Evolutionary conservation across 2,797 vertebrate species (phyloP).

Genomic region (Decapterus maruadsi): DNA sequence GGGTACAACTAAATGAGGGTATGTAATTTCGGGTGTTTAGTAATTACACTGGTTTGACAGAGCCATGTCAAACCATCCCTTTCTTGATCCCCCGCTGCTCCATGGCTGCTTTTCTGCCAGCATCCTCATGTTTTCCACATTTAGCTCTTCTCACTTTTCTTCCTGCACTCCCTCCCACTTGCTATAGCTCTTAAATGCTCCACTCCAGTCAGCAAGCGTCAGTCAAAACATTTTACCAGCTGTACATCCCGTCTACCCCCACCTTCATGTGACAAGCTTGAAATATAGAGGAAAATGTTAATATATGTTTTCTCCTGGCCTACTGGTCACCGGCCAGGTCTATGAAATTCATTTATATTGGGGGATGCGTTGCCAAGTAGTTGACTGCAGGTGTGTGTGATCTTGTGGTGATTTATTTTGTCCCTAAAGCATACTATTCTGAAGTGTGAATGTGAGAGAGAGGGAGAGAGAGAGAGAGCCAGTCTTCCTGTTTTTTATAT

Average conservation of each 20-base stretch:
- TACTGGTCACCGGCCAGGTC: slow-evolving; percentile 59
- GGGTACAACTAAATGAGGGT: slow-evolving; percentile 84
- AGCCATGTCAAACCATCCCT: slow-evolving; percentile 80
- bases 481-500: slow-evolving; percentile 48
- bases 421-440: slow-evolving; percentile 76
- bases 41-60: slow-evolving; percentile 85
- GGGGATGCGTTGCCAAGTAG: slow-evolving; percentile 65
- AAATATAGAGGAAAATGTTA: slow-evolving; percentile 80
- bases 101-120: slow-evolving; percentile 59
- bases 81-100: slow-evolving; percentile 73
- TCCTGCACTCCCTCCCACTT: slow-evolving; percentile 51
- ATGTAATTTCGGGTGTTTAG: slow-evolving; percentile 87
- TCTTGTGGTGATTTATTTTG: slow-evolving; percentile 79
- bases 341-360: slow-evolving; percentile 78
- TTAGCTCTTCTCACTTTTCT: slow-evolving; percentile 75
- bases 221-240: slow-evolving; percentile 79
- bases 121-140: slow-evolving; percentile 83
- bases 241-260: slow-evolving; percentile 56
- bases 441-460: slow-evolving; percentile 65
- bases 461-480: not conserved
- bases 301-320: slow-evolving; percentile 73
- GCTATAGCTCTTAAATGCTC: slow-evolving; percentile 66
- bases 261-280: slow-evolving; percentile 69
- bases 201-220: slow-evolving; percentile 63
- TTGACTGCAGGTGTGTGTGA: slow-evolving; percentile 67